Percentiles rank a stretch among this genome's conserved stretches.
Conservation (phyloP, 2,797 vertebrate species). For the Liasis olivaceus region DNA sequence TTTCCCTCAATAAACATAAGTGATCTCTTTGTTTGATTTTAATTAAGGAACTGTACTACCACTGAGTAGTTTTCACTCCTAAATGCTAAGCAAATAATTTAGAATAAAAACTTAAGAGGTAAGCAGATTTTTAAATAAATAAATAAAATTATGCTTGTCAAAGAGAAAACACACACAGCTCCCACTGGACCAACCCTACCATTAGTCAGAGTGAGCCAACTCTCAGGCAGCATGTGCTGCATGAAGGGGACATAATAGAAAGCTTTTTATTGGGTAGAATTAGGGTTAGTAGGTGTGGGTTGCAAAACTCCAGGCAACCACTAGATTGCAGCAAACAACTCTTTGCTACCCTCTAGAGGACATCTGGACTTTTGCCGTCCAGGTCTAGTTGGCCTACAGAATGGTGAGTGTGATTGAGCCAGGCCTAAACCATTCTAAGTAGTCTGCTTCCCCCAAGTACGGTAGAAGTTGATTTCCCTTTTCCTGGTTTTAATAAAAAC, state of each 20-base stretch:
- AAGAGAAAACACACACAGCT: not conserved
- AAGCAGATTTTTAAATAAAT: slow-evolving; percentile 48
- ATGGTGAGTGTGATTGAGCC: not conserved
- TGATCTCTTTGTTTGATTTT: slow-evolving; percentile 71
- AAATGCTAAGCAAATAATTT: slow-evolving; percentile 52
- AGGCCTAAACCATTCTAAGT: not conserved
- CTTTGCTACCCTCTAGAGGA: not conserved
- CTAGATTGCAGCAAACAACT: not conserved
- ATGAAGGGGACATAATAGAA: not conserved
- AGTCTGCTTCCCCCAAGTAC: not conserved
- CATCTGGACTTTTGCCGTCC: not conserved
- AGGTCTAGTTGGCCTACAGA: not conserved
- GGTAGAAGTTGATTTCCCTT: not conserved
- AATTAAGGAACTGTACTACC: slow-evolving; percentile 70
- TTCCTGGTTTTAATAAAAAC: not conserved
- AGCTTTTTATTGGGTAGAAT: not conserved
- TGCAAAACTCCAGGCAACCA: not conserved
- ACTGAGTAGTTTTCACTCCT: slow-evolving; percentile 66
- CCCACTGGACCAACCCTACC: not conserved
- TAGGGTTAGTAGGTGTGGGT: not conserved
- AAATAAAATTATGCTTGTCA: not conserved
- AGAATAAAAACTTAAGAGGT: slow-evolving; percentile 39
- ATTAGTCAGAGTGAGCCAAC: not conserved
- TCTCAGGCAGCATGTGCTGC: not conserved
- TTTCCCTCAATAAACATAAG: slow-evolving; percentile 65